A percentile compares a stretch with the other conserved stretches of the same genome.
Evolutionary conservation across 2,797 vertebrate species (phyloP).

Genomic region (Bryconaethiops microstoma): DNA sequence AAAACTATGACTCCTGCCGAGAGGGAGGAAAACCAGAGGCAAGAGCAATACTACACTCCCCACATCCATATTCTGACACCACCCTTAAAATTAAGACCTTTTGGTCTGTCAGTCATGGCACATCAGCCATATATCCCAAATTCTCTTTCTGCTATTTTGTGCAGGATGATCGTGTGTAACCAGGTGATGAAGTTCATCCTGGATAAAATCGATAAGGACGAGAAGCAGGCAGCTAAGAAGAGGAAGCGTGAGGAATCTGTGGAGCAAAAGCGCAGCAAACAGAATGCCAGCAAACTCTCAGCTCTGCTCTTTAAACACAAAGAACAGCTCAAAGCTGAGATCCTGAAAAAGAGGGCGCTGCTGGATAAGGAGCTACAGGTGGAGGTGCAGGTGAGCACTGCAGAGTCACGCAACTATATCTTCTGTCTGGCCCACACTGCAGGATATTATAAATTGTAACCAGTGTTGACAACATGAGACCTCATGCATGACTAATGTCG

Average conservation of each 20-base stretch:
- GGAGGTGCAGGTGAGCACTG: constrained; percentile 88
- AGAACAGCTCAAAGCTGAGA: constrained; percentile 95
- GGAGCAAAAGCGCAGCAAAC: constrained; percentile 95
- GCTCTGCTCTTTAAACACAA: constrained; percentile 98
- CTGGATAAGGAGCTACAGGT: constrained; percentile 97
- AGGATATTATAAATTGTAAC: no score
- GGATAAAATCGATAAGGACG: constrained; percentile 98
- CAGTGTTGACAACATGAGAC: no score
- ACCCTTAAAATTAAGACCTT: no score
- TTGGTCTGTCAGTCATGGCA: background rate
- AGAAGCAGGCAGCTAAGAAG: constrained; percentile 97
- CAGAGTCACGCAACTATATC: background rate
- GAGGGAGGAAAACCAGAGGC: constrained; percentile 98
- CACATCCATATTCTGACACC: constrained; percentile 25
- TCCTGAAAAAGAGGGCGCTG: constrained; percentile 94
- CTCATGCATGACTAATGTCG: no score
- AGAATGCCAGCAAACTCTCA: constrained; percentile 93
- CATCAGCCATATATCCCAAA: background rate
- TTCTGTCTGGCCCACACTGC: no score
- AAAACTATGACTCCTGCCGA: constrained; percentile 91
- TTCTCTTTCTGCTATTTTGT: constrained; percentile 36
- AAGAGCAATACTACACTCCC: constrained; percentile 35
- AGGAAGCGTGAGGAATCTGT: constrained; percentile 94
- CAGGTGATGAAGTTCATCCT: constrained; percentile 99
- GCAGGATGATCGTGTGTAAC: constrained; percentile 98